Conservation (phyloP, 2,888 invertebrate genomes). For the Heliconius hortense region DNA sequence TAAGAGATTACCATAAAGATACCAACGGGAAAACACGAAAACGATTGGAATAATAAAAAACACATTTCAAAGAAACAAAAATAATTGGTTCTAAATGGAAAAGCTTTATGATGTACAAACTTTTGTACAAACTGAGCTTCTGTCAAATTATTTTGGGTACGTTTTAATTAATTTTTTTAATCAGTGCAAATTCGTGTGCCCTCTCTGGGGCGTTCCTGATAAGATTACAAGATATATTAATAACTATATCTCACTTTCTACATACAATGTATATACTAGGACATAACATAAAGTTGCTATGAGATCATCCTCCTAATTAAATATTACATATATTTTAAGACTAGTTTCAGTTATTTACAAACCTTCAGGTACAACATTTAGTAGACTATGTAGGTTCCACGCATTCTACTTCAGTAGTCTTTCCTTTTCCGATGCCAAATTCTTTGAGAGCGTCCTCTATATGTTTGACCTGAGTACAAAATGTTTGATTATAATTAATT, state of each 20-base stretch:
- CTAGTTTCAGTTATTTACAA: conserved; percentile 30
- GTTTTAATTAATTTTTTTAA: conserved; percentile 17
- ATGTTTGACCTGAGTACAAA: conserved; percentile 79
- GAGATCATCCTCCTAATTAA: conserved; percentile 17
- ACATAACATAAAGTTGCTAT: neutral
- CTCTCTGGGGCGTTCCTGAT: neutral
- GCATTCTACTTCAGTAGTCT: conserved; percentile 58
- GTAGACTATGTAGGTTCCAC: conserved; percentile 66
- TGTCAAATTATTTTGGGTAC: conserved; percentile 21
- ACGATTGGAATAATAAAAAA: conserved; percentile 31
- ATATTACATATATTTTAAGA: neutral
- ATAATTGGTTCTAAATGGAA: conserved; percentile 36
- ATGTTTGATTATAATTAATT: neutral
- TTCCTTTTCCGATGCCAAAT: conserved; percentile 80
- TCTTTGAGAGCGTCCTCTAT: conserved; percentile 85
- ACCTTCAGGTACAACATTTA: conserved; percentile 29
- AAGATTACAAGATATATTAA: neutral
- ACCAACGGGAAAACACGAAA: conserved; percentile 27
- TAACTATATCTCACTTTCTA: neutral
- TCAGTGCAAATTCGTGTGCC: conserved; percentile 13
- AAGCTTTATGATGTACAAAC: conserved; percentile 38
- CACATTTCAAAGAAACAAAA: conserved; percentile 29
- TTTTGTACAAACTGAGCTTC: conserved; percentile 29
- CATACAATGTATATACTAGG: neutral
- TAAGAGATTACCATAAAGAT: conserved; percentile 34